Evolutionary conservation across 1,140 invertebrate species (phyloP), one percentile per base, ranked within the genome.

Genomic region (Bombus turneri): DNA sequence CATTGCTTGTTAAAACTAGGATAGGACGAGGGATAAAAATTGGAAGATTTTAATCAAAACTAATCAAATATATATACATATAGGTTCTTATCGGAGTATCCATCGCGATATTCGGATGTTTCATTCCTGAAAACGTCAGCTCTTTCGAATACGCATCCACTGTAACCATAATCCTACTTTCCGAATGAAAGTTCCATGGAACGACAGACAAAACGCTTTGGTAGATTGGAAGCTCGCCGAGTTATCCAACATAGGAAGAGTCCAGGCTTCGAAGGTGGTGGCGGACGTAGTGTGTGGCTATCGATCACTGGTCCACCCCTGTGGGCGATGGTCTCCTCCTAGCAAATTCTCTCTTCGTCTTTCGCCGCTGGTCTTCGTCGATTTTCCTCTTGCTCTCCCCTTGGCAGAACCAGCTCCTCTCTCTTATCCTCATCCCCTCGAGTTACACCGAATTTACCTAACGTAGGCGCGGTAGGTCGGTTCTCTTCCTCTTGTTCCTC

Each of bases 371-470:
- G 18, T 53, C 78, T 57, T 84, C 28, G 37, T 80, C 76, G 57
- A 68, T 76, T 75, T 66, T 47, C 31, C 73, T 39, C 28, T 62
- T 68, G 34, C 83, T 81, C 84, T 62, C 41, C 64, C 81, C 73
- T 74, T 81, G 59, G 4, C 59, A n/a, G 10, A 59, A 73, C 69
- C 62, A 88, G 77, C 76, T 82, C 76, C 84, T 87, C 89, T 88
- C 86, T 88, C 89, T 89, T 86, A 86, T 85, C 86, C 91, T 88
- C 87, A 93, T 91, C 91, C 92, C 92, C 86, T 88, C 88, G 89
- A 92, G 93, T 94, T 94, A 93, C 89, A 93, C 88, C 89, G 92
- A 94, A 94, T 94, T 94, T 94, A 94, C 92, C 93, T 94, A 94
- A 93, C 93, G 90, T 92, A 93, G 92, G 90, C 90, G 91, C 91